phyloP scores from a whole-genome alignment of 2,113 vertebrate species.

The Atractosteus spatula region DNA sequence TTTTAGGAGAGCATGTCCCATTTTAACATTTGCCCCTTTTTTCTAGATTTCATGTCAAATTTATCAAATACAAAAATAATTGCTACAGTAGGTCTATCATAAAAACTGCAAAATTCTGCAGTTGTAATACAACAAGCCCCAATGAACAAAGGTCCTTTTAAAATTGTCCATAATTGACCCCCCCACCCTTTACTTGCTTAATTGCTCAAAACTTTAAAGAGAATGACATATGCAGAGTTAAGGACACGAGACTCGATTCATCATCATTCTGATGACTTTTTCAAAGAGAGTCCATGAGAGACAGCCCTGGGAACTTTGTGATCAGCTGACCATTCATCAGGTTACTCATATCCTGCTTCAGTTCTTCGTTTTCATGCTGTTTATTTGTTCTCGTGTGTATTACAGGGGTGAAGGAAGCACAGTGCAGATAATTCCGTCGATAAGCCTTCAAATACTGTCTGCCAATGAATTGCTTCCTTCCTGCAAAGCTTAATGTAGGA shows the following conservation, averaged over 20 bases:
- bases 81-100: not conserved
- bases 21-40: not conserved
- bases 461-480: constrained; percentile 58
- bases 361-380: constrained; percentile 27
- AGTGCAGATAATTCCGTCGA: constrained; percentile 36
- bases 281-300: constrained; percentile 12
- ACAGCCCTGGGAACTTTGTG: constrained; percentile 25
- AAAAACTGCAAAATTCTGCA: not conserved
- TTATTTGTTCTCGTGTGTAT: constrained; percentile 51
- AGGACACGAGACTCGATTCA: constrained; percentile 5
- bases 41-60: not conserved
- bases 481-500: constrained; percentile 33
- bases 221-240: not conserved
- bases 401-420: constrained; percentile 50
- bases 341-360: constrained; percentile 27
- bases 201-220: constrained; percentile 6
- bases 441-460: constrained; percentile 34
- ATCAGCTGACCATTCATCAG: constrained; percentile 35
- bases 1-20: no score
- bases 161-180: not conserved
- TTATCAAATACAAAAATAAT: constrained; percentile 5
- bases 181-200: constrained; percentile 17
- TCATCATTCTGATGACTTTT: not conserved
- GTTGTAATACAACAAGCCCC: no score
- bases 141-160: no score